A percentile compares a stretch with the other conserved stretches of the same genome.
These are phyloP conservation scores for Cyprinodon diabolis DNA, from an alignment of 2,797 vertebrate species.

Conservation along the genomic window DNA sequence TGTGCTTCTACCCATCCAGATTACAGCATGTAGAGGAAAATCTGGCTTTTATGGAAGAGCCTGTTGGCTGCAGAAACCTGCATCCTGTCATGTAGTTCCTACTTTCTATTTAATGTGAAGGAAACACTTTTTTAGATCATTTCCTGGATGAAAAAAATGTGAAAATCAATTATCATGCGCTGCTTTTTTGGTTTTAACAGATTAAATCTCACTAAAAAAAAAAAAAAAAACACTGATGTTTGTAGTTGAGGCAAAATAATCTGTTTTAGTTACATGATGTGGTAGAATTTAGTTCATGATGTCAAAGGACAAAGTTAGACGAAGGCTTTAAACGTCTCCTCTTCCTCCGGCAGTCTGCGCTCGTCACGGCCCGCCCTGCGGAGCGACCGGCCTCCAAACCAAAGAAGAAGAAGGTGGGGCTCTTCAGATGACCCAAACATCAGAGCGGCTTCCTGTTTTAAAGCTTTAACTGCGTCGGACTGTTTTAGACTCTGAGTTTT, in stretches of 20 bases:
- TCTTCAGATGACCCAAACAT: conserved; percentile 73
- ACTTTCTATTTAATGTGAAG: not conserved
- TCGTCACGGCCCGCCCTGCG: conserved; percentile 1
- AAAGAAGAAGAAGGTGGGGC: conserved; percentile 82
- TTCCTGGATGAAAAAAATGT: not conserved
- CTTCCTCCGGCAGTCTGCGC: conserved; percentile 31
- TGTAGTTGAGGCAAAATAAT: no score
- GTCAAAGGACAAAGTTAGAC: not conserved
- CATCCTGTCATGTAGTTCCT: not conserved
- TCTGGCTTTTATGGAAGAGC: no score
- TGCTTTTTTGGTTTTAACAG: no score
- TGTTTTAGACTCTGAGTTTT: not conserved
- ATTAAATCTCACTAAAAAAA: not conserved
- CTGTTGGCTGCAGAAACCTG: no score
- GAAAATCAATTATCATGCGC: not conserved
- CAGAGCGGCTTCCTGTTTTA: conserved; percentile 1
- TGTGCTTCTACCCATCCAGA: not conserved
- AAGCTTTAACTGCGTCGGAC: conserved; percentile 6
- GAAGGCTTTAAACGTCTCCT: not conserved
- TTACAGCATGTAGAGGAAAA: not conserved
- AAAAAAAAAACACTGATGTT: no score
- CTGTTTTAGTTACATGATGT: not conserved
- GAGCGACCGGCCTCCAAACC: conserved; percentile 56
- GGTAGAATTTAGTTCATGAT: not conserved
- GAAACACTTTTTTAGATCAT: conserved; percentile 1